Evolutionary conservation across 2,888 invertebrate species (phyloP), one percentile per base, ranked within the genome.

Genomic region (Sturmia bella): DNA sequence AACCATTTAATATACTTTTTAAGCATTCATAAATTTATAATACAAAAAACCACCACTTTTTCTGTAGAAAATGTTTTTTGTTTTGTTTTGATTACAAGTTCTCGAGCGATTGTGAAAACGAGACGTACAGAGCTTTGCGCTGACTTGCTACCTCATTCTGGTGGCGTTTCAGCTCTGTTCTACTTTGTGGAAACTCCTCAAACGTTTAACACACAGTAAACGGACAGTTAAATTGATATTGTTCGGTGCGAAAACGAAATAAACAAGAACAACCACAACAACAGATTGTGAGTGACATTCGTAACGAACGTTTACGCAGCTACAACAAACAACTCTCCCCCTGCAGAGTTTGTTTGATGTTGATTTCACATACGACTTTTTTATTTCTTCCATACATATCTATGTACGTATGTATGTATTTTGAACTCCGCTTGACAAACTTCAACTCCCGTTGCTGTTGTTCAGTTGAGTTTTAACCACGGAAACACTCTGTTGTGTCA

Each of bases 391-490:
- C 17, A 27, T 54, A 15, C 0, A 15, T 27, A 21, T 57, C 12
- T 39, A 39, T n/a, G n/a, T n/a, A n/a, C 39, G 13, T 39, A 12
- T 39, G 15, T 50, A 13, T 52, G 12, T 11, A 50, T 45, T 48
- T 64, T 59, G 45, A 78, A 78, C 78, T 78, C 70, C 66, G 74
- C 80, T 69, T 64, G 64, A 78, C 68, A 78, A 75, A 82, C 66
- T 78, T 70, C 70, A 82, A 70, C 50, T 74, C 59, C 69, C 72
- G 66, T 79, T 76, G 72, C 52, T 74, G 48, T 70, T 77, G 21
- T 69, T 84, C 77, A 84, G 84, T 84, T 84, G 83, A 74, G 83
- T 83, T 79, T 84, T 79, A 79, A 83, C 84, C 77, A 70, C 79
- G 78, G 70, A 66, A 39, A 56, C 61, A 68, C 24, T 64, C 52